Evolutionary conservation across 2,797 vertebrate genomes (phyloP), one percentile per base, ranked within the genome.

Genomic region (Oreortyx pictus): DNA sequence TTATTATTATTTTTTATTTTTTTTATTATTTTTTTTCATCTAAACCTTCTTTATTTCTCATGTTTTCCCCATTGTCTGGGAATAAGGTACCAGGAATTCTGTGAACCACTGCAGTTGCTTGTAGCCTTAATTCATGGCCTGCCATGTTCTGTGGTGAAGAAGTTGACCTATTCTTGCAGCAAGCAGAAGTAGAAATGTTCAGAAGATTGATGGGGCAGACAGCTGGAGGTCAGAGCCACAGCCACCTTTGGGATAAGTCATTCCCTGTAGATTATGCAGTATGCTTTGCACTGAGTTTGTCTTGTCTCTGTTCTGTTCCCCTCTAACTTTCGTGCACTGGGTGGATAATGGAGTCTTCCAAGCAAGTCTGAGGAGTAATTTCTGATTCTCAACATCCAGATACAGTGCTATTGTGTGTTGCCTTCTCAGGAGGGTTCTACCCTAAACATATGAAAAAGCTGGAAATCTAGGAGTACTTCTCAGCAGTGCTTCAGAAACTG

Each of bases 181-280:
- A 75, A 50, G 46, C 27, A 44, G 37, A 43, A 72, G 25, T 14
- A 70, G 62, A 64, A 77, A 19, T 49, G 76, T 88, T 13, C 5
- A 68, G 49, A 23, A 81, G 60, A 65, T 23, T 43, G 17, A 60
- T 33, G 52, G 76, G 13, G 29, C 33, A 54, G 60, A 29, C 31
- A 84, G 31, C 23, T 24, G 41, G 6, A 39, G 39, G 56, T 24
- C 62, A 70, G 56, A 77, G 57, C 57, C 61, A n/a, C 1, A 2
- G 12, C 31, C 0, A 0, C 29, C 60, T 35, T 72, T 0, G 1
- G 73, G 72, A 73, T 19, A 52, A 47, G 39, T 35, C 31, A 7
- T 27, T 59, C 31, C 35, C 49, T 47, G 19, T 20, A 47, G 44
- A 31, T 27, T 73, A 35, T 62, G 9, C 18, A 65, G 62, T 33